Evolutionary conservation across 2,113 vertebrate species (phyloP).

Genomic region (Gavia stellata): DNA sequence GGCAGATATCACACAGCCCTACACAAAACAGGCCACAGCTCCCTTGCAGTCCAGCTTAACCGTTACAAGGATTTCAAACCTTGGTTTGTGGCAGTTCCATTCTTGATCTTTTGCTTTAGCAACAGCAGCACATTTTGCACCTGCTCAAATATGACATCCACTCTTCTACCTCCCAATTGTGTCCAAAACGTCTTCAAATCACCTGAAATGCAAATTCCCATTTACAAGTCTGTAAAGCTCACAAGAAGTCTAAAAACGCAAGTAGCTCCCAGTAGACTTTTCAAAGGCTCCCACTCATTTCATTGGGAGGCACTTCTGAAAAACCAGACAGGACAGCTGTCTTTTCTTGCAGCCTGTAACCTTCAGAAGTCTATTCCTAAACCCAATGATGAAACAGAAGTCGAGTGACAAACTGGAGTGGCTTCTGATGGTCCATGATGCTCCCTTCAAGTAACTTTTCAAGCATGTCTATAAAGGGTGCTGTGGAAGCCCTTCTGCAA

Average conservation of each 20-base stretch:
- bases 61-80: slow-evolving; percentile 45
- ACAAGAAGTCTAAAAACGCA: not conserved
- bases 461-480: not conserved
- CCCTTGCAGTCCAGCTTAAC: not conserved
- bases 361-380: not conserved
- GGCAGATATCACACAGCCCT: not conserved
- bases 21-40: not conserved
- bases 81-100: slow-evolving; percentile 75
- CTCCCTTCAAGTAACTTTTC: not conserved
- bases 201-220: slow-evolving; percentile 56
- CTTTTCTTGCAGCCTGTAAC: not conserved
- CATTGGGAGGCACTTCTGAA: not conserved
- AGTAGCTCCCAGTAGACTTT: not conserved
- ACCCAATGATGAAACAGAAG: not conserved
- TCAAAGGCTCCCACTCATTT: not conserved
- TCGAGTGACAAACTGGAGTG: not conserved
- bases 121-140: slow-evolving; percentile 66
- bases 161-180: slow-evolving; percentile 56
- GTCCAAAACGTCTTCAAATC: slow-evolving; percentile 71
- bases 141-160: slow-evolving; percentile 74
- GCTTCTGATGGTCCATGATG: not conserved
- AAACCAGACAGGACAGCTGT: not conserved
- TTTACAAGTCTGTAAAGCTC: not conserved
- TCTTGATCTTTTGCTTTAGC: slow-evolving; percentile 77
- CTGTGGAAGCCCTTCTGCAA: not conserved